Evolutionary conservation across 2,797 vertebrate genomes (phyloP).

Genomic region (Rachycentron canadum): DNA sequence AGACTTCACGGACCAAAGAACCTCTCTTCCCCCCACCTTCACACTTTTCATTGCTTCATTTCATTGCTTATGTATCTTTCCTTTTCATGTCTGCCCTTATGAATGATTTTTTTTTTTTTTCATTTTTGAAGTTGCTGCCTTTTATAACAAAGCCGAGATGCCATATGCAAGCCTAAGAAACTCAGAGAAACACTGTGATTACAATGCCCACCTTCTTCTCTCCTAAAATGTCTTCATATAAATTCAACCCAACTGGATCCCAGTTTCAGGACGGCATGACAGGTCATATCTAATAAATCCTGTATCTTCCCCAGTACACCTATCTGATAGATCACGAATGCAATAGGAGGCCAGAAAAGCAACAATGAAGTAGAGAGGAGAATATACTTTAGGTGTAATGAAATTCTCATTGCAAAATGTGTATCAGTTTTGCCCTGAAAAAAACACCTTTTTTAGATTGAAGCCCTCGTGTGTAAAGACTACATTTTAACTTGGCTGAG

Average conservation of each 20-base stretch:
- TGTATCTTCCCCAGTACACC: conserved; percentile 24
- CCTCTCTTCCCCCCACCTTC: conserved; percentile 38
- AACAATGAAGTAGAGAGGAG: not conserved
- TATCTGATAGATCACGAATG: conserved; percentile 13
- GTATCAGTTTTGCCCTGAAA: conserved; percentile 20
- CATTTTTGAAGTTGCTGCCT: conserved; percentile 50
- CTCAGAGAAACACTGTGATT: not conserved
- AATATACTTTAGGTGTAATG: conserved; percentile 30
- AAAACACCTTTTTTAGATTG: conserved; percentile 1
- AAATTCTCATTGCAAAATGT: conserved; percentile 42
- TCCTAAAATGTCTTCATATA: conserved; percentile 35
- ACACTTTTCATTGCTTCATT: conserved; percentile 48
- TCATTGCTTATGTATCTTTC: conserved; percentile 60
- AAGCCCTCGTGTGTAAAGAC: conserved; percentile 33
- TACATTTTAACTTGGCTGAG: conserved; percentile 33
- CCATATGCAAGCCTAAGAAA: conserved; percentile 37
- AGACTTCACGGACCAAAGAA: conserved; percentile 66
- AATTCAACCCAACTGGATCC: conserved; percentile 30
- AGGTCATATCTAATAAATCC: conserved; percentile 20
- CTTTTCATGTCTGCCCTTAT: conserved; percentile 46
- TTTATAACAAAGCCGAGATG: conserved; percentile 45
- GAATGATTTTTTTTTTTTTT: conserved; percentile 56
- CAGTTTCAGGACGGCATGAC: conserved; percentile 9
- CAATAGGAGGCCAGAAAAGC: not conserved
- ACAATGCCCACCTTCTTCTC: conserved; percentile 8